Conservation (phyloP, 2,797 vertebrate genomes). For the Sebastes itinus region DNA sequence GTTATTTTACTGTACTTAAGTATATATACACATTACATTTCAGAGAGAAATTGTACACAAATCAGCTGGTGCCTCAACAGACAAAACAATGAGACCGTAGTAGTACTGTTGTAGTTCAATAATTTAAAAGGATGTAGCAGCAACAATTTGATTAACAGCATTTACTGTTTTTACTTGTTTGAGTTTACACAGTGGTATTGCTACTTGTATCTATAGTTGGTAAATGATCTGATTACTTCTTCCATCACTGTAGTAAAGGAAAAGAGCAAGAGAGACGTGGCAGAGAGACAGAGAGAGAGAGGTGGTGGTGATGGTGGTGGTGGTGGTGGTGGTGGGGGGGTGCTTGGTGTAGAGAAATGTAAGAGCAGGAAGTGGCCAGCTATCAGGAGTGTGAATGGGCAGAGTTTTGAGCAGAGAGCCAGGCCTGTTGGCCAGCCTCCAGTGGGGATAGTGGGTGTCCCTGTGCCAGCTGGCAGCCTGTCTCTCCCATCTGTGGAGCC, state of each 20-base stretch:
- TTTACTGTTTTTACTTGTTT: no score
- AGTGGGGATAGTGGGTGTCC: slow-evolving; percentile 81
- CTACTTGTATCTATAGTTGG: no score
- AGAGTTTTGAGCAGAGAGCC: slow-evolving; percentile 64
- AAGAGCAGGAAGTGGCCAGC: slow-evolving; percentile 41
- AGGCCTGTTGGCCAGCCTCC: slow-evolving; percentile 75
- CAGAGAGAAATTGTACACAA: not conserved
- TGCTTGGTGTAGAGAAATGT: not conserved
- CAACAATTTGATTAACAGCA: no score
- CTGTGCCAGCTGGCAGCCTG: slow-evolving; percentile 85
- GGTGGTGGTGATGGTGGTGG: no score
- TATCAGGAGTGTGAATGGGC: slow-evolving; percentile 69
- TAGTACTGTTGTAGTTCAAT: not conserved
- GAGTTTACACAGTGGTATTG: no score
- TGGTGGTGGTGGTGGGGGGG: not conserved
- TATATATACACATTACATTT: not conserved
- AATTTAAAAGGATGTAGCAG: not conserved
- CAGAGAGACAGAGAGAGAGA: not conserved
- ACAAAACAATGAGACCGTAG: not conserved
- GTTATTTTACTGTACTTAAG: not conserved
- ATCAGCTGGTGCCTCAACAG: not conserved
- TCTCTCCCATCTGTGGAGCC: slow-evolving; percentile 85
- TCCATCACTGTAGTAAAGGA: not conserved
- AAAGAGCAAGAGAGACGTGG: not conserved
- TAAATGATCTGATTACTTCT: no score